Percentiles rank a stretch among this genome's conserved stretches.
phyloP scores from a whole-genome alignment of 1,140 invertebrate species.

The Hypsibius dujardini region DNA sequence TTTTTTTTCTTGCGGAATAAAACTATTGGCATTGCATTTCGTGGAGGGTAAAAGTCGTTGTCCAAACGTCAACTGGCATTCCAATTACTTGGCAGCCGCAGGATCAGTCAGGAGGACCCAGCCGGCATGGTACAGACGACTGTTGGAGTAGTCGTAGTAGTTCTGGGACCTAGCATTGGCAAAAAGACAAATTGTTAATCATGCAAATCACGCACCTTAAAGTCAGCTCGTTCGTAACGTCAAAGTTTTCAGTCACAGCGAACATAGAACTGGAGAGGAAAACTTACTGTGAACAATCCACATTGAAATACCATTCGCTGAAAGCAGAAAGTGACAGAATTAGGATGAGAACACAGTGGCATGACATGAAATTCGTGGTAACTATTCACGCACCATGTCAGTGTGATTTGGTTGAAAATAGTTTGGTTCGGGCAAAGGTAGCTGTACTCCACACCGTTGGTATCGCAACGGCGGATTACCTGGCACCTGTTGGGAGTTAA shows the following conservation, averaged over 20 bases:
- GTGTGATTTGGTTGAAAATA: constrained; percentile 1
- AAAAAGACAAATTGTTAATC: no score
- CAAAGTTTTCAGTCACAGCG: no score
- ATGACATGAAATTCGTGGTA: no score
- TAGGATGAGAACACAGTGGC: no score
- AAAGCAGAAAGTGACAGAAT: no score
- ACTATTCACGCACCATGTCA: no score
- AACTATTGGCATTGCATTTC: not conserved
- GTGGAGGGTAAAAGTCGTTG: not conserved
- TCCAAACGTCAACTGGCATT: not conserved
- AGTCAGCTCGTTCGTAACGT: not conserved
- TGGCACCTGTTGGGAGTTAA: constrained; percentile 1
- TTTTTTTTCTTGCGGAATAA: not conserved
- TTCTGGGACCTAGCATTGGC: not conserved
- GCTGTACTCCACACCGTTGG: not conserved
- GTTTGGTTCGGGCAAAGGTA: not conserved
- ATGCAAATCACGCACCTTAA: no score
- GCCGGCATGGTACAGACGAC: constrained; percentile 3
- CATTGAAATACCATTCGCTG: not conserved
- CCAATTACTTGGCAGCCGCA: not conserved
- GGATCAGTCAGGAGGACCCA: not conserved
- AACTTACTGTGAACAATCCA: not conserved
- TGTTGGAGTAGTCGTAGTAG: constrained; percentile 1
- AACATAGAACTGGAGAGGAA: not conserved
- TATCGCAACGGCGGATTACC: constrained; percentile 1